These are phyloP conservation scores for Dasyurus viverrinus DNA, from an alignment of 2,113 vertebrate genomes.

Conservation along the genomic window DNA sequence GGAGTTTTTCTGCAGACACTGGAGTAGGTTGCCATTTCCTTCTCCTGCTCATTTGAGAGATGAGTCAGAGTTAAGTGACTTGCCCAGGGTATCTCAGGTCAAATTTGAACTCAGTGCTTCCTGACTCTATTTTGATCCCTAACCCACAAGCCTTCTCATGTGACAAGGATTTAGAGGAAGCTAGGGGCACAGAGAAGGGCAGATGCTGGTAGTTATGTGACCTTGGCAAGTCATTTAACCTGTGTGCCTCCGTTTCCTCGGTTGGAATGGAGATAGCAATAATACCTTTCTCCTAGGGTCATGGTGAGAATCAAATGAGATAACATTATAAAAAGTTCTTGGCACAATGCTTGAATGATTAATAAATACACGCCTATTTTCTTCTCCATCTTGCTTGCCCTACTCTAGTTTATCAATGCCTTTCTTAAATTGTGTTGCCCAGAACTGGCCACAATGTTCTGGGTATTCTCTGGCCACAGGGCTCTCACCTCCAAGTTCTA, in stretches of 20 bases:
- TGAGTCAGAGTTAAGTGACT: not conserved
- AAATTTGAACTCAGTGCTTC: not conserved
- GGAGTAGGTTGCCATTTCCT: not conserved
- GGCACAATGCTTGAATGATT: not conserved
- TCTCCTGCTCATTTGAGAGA: not conserved
- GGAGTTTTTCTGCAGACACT: not conserved
- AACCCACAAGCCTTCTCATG: not conserved
- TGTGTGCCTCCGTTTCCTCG: constrained; percentile 10
- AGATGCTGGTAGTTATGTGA: not conserved
- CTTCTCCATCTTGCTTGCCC: not conserved
- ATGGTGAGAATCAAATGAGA: not conserved
- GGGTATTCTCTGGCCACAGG: not conserved
- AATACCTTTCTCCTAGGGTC: not conserved
- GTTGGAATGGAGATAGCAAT: not conserved
- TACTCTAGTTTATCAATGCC: not conserved
- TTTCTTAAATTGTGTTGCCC: not conserved
- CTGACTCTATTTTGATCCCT: not conserved
- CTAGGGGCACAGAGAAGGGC: not conserved
- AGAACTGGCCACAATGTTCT: not conserved
- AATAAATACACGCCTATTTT: not conserved
- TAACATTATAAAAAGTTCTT: not conserved
- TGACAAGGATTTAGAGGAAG: not conserved
- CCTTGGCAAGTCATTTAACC: not conserved
- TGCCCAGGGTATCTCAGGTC: not conserved
- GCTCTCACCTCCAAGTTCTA: too few relatives aligned